Percentiles rank a stretch among this genome's conserved stretches.
phyloP scores from a whole-genome alignment of 2,113 vertebrate species.

The Gracilinanus agilis region DNA sequence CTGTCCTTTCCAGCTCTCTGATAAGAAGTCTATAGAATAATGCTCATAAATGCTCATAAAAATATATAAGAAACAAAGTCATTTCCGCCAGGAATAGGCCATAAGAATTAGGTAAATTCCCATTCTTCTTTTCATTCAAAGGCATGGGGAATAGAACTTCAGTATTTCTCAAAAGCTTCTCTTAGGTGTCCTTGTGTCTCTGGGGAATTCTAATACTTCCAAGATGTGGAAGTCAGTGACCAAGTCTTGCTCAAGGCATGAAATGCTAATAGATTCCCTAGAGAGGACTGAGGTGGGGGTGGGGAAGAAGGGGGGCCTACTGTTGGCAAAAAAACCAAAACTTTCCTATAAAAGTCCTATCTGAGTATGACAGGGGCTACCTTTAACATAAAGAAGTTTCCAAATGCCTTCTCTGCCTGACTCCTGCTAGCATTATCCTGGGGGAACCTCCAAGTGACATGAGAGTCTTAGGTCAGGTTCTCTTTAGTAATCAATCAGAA shows the following conservation, averaged over 20 bases:
- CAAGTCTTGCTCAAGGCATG: background rate
- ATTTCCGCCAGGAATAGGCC: fast-evolving
- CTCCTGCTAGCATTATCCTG: background rate
- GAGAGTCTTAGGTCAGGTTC: background rate
- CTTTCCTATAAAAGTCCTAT: background rate
- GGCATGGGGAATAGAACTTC: slow-evolving; percentile 3
- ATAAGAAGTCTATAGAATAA: no score
- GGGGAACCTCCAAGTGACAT: background rate
- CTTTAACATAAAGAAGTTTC: background rate
- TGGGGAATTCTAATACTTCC: slow-evolving; percentile 6
- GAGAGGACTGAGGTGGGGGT: no score
- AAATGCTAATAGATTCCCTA: slow-evolving; percentile 59
- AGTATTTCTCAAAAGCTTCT: background rate
- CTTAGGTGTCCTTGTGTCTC: background rate
- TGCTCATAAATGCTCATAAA: background rate
- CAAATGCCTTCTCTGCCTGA: background rate
- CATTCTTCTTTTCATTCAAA: background rate
- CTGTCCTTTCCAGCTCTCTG: background rate
- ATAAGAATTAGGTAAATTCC: background rate
- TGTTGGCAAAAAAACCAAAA: slow-evolving; percentile 6
- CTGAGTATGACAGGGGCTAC: background rate
- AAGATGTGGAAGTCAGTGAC: slow-evolving; percentile 29
- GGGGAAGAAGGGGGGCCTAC: no score
- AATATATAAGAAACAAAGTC: background rate
- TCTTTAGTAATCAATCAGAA: background rate